These are phyloP conservation scores for Pelobates cultripes DNA, from an alignment of 2,797 vertebrate genomes.

Conservation along the genomic window DNA sequence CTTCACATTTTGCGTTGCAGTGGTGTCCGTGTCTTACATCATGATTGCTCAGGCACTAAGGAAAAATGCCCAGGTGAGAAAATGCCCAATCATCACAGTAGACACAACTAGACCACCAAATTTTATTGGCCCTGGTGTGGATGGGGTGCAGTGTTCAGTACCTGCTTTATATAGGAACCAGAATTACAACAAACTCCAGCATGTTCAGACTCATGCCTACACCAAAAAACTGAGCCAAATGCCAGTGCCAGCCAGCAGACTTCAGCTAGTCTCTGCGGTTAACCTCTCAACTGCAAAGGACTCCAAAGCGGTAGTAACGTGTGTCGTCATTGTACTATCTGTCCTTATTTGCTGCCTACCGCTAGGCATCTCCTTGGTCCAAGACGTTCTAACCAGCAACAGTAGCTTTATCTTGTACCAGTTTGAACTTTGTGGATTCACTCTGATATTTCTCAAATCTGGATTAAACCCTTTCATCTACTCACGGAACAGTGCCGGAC, in stretches of 20 bases:
- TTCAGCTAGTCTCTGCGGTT: slow-evolving; percentile 83
- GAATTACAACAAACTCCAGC: slow-evolving; percentile 85
- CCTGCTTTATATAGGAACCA: slow-evolving; percentile 89
- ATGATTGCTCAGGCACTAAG: slow-evolving; percentile 90
- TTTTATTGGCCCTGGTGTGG: slow-evolving; percentile 72
- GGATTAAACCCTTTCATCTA: slow-evolving; percentile 97
- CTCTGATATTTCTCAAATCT: slow-evolving; percentile 93
- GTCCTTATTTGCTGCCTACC: slow-evolving; percentile 93
- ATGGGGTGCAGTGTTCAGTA: slow-evolving; percentile 75
- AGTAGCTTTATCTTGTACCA: slow-evolving; percentile 88
- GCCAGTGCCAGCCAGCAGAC: slow-evolving; percentile 72
- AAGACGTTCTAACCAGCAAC: slow-evolving; percentile 80
- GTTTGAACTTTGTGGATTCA: slow-evolving; percentile 93
- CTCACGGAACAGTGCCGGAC: slow-evolving; percentile 91
- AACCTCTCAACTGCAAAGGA: slow-evolving; percentile 91
- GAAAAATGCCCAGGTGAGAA: slow-evolving; percentile 86
- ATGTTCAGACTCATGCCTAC: slow-evolving; percentile 76
- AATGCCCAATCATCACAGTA: slow-evolving; percentile 77
- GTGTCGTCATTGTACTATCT: slow-evolving; percentile 88
- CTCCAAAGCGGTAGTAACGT: slow-evolving; percentile 90
- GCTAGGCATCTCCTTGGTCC: slow-evolving; percentile 86
- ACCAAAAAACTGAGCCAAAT: slow-evolving; percentile 68
- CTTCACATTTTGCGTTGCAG: slow-evolving; percentile 89
- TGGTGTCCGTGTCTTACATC: slow-evolving; percentile 88
- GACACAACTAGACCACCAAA: slow-evolving; percentile 79